phyloP scores from a whole-genome alignment of 2,113 vertebrate species.

The Rhabdornis inornatus region DNA sequence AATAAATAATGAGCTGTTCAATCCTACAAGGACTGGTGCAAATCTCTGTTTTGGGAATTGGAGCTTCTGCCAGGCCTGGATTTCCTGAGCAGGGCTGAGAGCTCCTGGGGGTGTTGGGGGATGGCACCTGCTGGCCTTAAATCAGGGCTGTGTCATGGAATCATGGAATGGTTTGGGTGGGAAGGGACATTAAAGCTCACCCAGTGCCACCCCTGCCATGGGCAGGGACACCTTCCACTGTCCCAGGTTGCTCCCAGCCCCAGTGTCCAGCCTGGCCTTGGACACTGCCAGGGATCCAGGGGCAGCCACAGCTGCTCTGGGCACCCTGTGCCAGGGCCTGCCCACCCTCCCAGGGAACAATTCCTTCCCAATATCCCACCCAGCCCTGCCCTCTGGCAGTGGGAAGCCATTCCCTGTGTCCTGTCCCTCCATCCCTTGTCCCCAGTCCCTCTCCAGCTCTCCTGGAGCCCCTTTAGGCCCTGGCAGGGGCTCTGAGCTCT shows the following conservation, averaged over 20 bases:
- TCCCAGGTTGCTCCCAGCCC: background rate
- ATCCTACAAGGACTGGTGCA: background rate
- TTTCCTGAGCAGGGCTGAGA: background rate
- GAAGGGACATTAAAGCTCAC: rapidly evolving
- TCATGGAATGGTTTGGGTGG: background rate
- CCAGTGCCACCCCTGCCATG: background rate
- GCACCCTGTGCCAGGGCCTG: background rate
- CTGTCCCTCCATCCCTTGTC: background rate
- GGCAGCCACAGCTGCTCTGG: background rate
- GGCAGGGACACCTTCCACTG: background rate
- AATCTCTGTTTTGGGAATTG: background rate
- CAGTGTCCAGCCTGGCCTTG: background rate
- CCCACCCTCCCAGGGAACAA: background rate
- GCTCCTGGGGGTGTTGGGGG: background rate
- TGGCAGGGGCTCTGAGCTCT: background rate
- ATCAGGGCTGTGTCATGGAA: background rate
- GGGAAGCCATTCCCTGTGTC: background rate
- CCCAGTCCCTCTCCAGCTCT: no score
- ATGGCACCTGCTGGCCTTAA: background rate
- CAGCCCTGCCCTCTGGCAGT: background rate
- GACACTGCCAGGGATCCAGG: background rate
- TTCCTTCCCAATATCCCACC: background rate
- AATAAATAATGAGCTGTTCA: background rate
- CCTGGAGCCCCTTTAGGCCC: background rate
- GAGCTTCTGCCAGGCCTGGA: background rate